A percentile compares a stretch with the other conserved stretches of the same genome.
phyloP scores from a whole-genome alignment of 2,888 invertebrate species.

The Apodemia mormo region DNA sequence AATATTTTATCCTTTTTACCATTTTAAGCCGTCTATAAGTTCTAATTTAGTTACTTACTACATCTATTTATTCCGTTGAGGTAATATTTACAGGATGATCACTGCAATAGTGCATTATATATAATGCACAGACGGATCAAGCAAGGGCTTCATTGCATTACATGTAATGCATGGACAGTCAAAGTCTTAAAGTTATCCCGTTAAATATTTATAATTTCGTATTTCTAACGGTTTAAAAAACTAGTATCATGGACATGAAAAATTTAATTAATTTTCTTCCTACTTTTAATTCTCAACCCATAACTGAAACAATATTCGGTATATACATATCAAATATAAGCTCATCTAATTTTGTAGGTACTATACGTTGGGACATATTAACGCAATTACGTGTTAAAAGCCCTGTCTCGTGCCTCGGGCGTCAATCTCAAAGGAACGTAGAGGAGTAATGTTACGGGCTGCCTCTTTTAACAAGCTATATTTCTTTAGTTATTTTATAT shows the following conservation, averaged over 20 bases:
- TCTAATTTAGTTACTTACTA: too few species aligned
- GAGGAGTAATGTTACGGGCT: conserved; percentile 18
- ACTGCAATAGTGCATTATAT: too few species aligned
- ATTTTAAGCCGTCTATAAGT: too few species aligned
- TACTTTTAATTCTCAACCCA: not conserved
- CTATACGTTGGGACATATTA: conserved; percentile 66
- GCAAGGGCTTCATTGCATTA: too few species aligned
- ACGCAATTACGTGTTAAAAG: conserved; percentile 77
- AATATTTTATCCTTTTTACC: too few species aligned
- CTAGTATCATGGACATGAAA: not conserved
- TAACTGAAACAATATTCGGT: not conserved
- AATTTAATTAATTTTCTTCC: not conserved
- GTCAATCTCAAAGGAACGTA: conserved; percentile 52
- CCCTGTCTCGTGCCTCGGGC: conserved; percentile 62
- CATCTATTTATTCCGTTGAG: too few species aligned
- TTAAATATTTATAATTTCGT: too few species aligned
- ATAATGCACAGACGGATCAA: too few species aligned
- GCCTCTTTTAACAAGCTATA: conserved; percentile 18
- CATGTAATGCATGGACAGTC: too few species aligned
- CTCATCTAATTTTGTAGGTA: conserved; percentile 63
- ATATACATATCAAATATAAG: conserved; percentile 26
- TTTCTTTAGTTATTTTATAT: conserved; percentile 15
- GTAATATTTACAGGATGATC: too few species aligned
- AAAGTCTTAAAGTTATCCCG: too few species aligned
- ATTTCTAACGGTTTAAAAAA: too few species aligned